Evolutionary conservation across 2,113 vertebrate species (phyloP).

Genomic region (Antechinus flavipes): DNA sequence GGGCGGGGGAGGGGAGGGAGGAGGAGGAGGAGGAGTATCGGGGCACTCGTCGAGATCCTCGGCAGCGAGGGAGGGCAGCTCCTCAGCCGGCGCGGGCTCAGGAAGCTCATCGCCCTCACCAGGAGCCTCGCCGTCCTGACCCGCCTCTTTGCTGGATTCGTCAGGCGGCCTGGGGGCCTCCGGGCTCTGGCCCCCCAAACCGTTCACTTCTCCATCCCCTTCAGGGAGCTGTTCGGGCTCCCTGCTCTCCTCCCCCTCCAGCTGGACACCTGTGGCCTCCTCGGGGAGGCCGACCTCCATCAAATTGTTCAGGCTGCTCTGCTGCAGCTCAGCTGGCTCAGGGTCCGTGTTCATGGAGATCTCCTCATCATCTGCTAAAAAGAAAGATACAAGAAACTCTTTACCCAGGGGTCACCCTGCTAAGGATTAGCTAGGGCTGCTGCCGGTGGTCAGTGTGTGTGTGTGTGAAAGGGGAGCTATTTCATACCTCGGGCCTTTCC

Average conservation of each 20-base stretch:
- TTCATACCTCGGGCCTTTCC: background rate
- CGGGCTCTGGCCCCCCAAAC: slow-evolving; percentile 63
- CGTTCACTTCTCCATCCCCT: slow-evolving; percentile 78
- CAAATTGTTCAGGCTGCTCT: slow-evolving; percentile 78
- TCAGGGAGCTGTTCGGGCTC: slow-evolving; percentile 85
- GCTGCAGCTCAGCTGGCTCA: slow-evolving; percentile 82
- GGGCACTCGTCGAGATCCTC: slow-evolving; percentile 76
- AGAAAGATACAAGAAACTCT: slow-evolving; percentile 46
- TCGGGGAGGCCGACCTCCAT: slow-evolving; percentile 74
- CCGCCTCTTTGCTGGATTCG: slow-evolving; percentile 79
- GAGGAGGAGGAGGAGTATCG: slow-evolving; percentile 19
- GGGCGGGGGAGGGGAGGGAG: background rate
- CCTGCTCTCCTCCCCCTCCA: slow-evolving; percentile 82
- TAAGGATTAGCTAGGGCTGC: background rate
- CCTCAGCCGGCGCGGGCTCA: slow-evolving; percentile 74
- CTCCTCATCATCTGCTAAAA: slow-evolving; percentile 95
- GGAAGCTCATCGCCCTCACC: slow-evolving; percentile 66
- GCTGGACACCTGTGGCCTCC: slow-evolving; percentile 78
- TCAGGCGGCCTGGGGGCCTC: slow-evolving; percentile 70
- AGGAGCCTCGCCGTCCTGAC: slow-evolving; percentile 73
- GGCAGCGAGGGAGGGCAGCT: slow-evolving; percentile 63
- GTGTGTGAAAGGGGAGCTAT: background rate
- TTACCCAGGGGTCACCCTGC: background rate
- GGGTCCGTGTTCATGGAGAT: slow-evolving; percentile 90
- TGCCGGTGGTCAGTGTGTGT: background rate